Evolutionary conservation across 2,797 vertebrate genomes (phyloP), one percentile per base, ranked within the genome.

Genomic region (Okamejei kenojei): DNA sequence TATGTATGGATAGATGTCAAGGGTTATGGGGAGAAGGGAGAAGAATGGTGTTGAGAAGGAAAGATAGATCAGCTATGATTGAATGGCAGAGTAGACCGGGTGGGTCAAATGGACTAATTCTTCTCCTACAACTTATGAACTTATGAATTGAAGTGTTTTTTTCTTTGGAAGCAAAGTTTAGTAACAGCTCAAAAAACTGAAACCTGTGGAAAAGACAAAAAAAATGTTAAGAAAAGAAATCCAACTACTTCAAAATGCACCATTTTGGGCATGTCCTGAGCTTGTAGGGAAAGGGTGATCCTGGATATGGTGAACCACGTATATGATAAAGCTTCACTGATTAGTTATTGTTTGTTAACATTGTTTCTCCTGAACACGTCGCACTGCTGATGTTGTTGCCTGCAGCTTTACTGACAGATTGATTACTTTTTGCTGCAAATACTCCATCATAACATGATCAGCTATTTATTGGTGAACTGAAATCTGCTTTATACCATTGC

Each of bases 361-460:
- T 15, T 38, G 68, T 35, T 77, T 68, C 68, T 74, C 6, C 32
- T 23, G 65, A 93, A 74, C 13, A 10, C 17, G 9, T 93, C 90
- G 38, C 7, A 45, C 68, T 8, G 88, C 88, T 65, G 88, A 71
- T 91, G 88, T n/a, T 63, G 88, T 63, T 91, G 88, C 88, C 88
- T 93, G 90, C 32, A 68, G 90, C 90, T 26, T 73, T 93, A 71
- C 71, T 76, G 90, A 93, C 68, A 7, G n/a, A n/a, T 63, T 71
- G 61, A 15, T 93, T 92, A n/a, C n/a, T 93, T 93, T 38, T 32
- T 93, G 29, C 68, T 76, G 65, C 68, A 93, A 38, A 54, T 93
- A 76, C 74, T 74, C 45, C 65, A 74, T 93, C 68, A 38, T 32
- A 54, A 74, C 71, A 73, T 74, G 74, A 71, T 71, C 8, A n/a